Percentiles rank a stretch among this genome's conserved stretches.
phyloP scores from a whole-genome alignment of 2,888 invertebrate genomes.

The Auanema freiburgensis region DNA sequence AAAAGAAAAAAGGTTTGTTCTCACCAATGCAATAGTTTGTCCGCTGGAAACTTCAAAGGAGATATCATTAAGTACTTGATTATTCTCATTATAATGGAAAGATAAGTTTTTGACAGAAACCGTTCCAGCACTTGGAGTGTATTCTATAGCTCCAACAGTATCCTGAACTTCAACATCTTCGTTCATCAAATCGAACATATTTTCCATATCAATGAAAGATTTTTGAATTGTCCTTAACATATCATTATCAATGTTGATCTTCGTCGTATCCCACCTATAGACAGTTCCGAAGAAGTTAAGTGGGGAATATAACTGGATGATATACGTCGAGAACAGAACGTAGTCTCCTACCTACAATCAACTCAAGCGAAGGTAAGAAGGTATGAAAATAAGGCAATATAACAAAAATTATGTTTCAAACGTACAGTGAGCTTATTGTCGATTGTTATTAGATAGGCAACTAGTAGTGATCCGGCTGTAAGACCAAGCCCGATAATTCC shows the following conservation, averaged over 20 bases:
- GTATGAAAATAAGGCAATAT: not conserved
- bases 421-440: slow-evolving; percentile 34
- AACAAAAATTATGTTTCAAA: slow-evolving; percentile 1
- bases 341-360: slow-evolving; percentile 80
- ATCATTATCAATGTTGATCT: too few relatives aligned
- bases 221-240: slow-evolving; percentile 83
- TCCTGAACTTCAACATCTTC: slow-evolving; percentile 81
- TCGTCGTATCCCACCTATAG: slow-evolving; percentile 75
- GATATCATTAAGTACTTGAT: slow-evolving; percentile 49
- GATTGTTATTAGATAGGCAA: slow-evolving; percentile 79
- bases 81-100: slow-evolving; percentile 83
- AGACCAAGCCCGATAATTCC: slow-evolving; percentile 84
- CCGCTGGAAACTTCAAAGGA: slow-evolving; percentile 75
- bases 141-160: slow-evolving; percentile 77
- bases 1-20: not conserved
- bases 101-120: slow-evolving; percentile 87
- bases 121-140: slow-evolving; percentile 72
- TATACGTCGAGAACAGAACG: slow-evolving; percentile 90
- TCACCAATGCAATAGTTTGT: slow-evolving; percentile 74
- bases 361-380: not conserved
- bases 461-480: slow-evolving; percentile 75
- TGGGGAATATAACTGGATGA: slow-evolving; percentile 88
- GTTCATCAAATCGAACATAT: slow-evolving; percentile 92
- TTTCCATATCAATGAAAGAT: slow-evolving; percentile 98
- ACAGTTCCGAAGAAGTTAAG: slow-evolving; percentile 97